Percentiles rank a stretch among this genome's conserved stretches.
These are phyloP conservation scores for Phenganax subtilis DNA, from an alignment of 92 coral and sea anemone genomes.

Conservation along the genomic window DNA sequence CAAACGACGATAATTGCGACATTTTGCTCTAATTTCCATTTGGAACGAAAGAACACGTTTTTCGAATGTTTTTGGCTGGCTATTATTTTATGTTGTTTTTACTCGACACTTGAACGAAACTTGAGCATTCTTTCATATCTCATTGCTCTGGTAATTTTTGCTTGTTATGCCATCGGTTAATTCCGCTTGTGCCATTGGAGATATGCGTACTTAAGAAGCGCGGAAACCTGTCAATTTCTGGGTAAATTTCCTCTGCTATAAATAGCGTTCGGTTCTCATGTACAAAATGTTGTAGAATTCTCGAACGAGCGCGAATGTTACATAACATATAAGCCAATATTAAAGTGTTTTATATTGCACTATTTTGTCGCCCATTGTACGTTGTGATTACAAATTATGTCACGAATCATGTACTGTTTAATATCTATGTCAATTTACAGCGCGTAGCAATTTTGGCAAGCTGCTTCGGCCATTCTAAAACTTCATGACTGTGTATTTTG, in stretches of 20 bases:
- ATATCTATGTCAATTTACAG: neutral
- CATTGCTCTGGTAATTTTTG: constrained; percentile 16
- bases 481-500: no score
- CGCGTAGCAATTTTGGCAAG: neutral
- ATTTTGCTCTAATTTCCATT: neutral
- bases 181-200: neutral
- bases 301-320: neutral
- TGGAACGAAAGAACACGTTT: neutral
- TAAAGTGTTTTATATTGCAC: neutral
- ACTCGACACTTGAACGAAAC: neutral
- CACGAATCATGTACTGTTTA: neutral
- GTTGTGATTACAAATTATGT: neutral
- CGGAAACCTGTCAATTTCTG: neutral
- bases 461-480: no score
- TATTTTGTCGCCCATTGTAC: neutral
- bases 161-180: neutral
- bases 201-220: neutral
- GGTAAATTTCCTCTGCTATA: neutral
- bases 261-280: neutral
- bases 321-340: neutral
- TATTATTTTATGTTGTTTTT: neutral
- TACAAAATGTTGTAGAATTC: no score
- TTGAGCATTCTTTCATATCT: constrained; percentile 4
- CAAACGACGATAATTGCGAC: neutral
- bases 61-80: neutral